Evolutionary conservation across 1,140 invertebrate species (phyloP), one percentile per base, ranked within the genome.

Genomic region (Eueides isabella): DNA sequence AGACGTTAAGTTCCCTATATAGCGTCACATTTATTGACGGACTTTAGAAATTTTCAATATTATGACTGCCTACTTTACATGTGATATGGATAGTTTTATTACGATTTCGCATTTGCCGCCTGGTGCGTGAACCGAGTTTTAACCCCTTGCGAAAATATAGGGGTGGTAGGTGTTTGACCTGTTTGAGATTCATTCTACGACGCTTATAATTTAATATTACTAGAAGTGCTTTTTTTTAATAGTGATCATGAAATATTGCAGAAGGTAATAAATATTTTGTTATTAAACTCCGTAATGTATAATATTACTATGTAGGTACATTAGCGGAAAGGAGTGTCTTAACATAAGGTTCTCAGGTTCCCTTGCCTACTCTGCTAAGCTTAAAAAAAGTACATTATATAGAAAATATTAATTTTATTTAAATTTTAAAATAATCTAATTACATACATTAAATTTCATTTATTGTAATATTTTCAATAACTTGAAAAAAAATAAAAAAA

Each of bases 41-140:
- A 89, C 85, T 93, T 93, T 91, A 84, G 89, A 91, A 93, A 85
- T 92, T 92, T 93, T 90, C 91, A 92, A 90, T 90, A 90, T 93
- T 92, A 93, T 92, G 86, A 89, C 88, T 88, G 84, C 90, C 87
- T 91, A 90, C 86, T 92, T 92, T 92, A 92, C 91, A 92, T 92
- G 85, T 88, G 81, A 85, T 86, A 86, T 81, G 84, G 86, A 88
- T 87, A 90, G 82, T 91, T 92, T 92, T 92, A 92, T 92, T 92
- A 92, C 91, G 84, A 92, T 91, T 91, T 92, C 85, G 85, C 91
- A 92, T 92, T 92, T 92, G 91, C 91, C 89, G 83, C 89, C 89
- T 86, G 91, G 90, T 86, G 90, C 74, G 90, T 82, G 74, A 84
- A 80, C 67, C 61, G 71, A 78, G 67, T 73, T 78, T 81, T 78